Conservation (phyloP, 2,888 invertebrate species). For the Lingula anatina region DNA sequence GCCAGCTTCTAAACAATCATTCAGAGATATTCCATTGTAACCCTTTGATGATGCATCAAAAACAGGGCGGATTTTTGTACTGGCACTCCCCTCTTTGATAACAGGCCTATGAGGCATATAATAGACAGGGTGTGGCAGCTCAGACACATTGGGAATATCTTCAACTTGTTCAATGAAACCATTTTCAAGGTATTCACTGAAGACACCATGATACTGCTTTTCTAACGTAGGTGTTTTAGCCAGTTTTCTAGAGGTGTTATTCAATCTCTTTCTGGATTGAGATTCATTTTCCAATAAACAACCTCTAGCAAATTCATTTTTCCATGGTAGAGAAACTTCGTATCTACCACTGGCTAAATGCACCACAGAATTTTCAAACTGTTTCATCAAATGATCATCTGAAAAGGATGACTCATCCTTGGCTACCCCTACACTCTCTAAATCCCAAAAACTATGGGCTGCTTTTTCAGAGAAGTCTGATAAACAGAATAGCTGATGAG, state of each 20-base stretch:
- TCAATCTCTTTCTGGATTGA: not conserved
- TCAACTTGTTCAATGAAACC: constrained; percentile 1
- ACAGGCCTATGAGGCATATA: constrained; percentile 10
- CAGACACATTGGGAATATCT: not conserved
- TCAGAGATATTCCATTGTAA: constrained; percentile 7
- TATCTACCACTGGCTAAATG: not conserved
- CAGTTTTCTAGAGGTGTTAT: not conserved
- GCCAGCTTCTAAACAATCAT: constrained; percentile 17
- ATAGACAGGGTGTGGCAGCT: not conserved
- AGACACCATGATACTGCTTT: not conserved
- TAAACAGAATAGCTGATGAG: too few species aligned
- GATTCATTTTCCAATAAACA: not conserved
- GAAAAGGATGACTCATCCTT: too few species aligned
- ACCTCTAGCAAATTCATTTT: not conserved
- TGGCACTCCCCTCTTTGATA: constrained; percentile 3
- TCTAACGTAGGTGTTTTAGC: not conserved
- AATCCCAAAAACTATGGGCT: too few species aligned
- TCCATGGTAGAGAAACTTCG: not conserved
- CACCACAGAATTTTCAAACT: not conserved
- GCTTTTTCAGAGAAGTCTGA: too few species aligned
- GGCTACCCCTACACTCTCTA: too few species aligned
- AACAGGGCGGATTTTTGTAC: constrained; percentile 22
- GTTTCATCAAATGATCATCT: not conserved
- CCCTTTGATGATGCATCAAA: constrained; percentile 17
- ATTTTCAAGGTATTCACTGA: not conserved